These are phyloP conservation scores for Nematopogon swammerdamellus DNA, from an alignment of 2,888 invertebrate genomes.

Conservation along the genomic window DNA sequence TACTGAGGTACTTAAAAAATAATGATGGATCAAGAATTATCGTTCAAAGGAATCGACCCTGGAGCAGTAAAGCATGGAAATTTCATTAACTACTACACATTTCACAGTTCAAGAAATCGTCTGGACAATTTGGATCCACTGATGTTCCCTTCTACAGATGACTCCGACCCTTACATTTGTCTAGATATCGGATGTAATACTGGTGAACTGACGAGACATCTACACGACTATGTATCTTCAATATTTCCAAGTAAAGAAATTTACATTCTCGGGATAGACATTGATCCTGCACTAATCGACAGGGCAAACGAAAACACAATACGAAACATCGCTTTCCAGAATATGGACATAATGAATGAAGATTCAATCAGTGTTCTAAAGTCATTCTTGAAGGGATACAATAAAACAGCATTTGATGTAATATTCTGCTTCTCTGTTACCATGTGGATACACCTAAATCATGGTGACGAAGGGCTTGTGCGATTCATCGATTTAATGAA, in stretches of 20 bases:
- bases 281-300: conserved; percentile 67
- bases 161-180: conserved; percentile 39
- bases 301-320: conserved; percentile 58
- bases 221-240: conserved; percentile 49
- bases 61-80: conserved; percentile 79
- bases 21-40: conserved; percentile 19
- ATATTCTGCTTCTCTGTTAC: conserved; percentile 80
- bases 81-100: conserved; percentile 85
- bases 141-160: conserved; percentile 27
- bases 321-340: conserved; percentile 49
- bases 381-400: conserved; percentile 37
- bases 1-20: too few species aligned
- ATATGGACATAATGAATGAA: conserved; percentile 58
- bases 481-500: conserved; percentile 60
- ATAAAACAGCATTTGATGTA: conserved; percentile 57
- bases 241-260: conserved; percentile 29
- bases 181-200: conserved; percentile 79
- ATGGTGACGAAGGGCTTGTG: conserved; percentile 70
- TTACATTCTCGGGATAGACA: conserved; percentile 67
- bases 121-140: conserved; percentile 51
- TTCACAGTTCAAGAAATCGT: conserved; percentile 69
- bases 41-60: conserved; percentile 60
- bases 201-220: conserved; percentile 66
- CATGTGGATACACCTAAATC: conserved; percentile 89
- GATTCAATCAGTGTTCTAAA: conserved; percentile 29